A percentile compares a stretch with the other conserved stretches of the same genome.
Evolutionary conservation across 2,888 invertebrate genomes (phyloP).

Genomic region (Drosophila pseudotalamancana): DNA sequence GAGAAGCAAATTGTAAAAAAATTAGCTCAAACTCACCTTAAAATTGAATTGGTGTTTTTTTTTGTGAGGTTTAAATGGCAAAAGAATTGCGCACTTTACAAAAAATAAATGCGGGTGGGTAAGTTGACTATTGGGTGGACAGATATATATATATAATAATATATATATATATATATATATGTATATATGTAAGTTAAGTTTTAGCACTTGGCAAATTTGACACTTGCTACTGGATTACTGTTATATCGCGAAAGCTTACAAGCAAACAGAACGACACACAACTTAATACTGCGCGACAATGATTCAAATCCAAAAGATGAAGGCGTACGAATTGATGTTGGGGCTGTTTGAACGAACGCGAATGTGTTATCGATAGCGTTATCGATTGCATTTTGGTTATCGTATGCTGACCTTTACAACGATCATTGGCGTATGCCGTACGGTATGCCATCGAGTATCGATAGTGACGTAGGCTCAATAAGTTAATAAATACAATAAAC

Average conservation of each 20-base stretch:
- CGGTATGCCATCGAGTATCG: neutral
- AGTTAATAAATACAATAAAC: too few relatives aligned
- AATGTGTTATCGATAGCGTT: constrained; percentile 31
- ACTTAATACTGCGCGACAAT: constrained; percentile 60
- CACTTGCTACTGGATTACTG: constrained; percentile 40
- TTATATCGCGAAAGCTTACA: constrained; percentile 49
- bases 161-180: constrained; percentile 31
- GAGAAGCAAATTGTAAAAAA: constrained; percentile 13
- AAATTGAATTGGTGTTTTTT: constrained; percentile 23
- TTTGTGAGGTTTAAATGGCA: constrained; percentile 33
- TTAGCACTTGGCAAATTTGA: constrained; percentile 42
- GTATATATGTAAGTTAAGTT: constrained; percentile 15
- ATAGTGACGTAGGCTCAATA: too few relatives aligned
- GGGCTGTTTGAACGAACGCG: constrained; percentile 13
- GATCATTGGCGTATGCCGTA: neutral
- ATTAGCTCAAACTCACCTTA: constrained; percentile 41
- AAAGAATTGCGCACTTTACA: constrained; percentile 52
- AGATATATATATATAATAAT: constrained; percentile 9
- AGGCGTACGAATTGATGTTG: constrained; percentile 37
- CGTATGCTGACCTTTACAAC: constrained; percentile 22
- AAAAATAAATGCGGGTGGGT: constrained; percentile 55
- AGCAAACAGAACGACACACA: constrained; percentile 64
- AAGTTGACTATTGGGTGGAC: constrained; percentile 31
- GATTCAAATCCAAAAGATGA: constrained; percentile 48
- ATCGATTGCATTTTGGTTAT: constrained; percentile 16